A percentile compares a stretch with the other conserved stretches of the same genome.
Evolutionary conservation across 2,888 invertebrate genomes (phyloP).

Genomic region (Chirona hameri): DNA sequence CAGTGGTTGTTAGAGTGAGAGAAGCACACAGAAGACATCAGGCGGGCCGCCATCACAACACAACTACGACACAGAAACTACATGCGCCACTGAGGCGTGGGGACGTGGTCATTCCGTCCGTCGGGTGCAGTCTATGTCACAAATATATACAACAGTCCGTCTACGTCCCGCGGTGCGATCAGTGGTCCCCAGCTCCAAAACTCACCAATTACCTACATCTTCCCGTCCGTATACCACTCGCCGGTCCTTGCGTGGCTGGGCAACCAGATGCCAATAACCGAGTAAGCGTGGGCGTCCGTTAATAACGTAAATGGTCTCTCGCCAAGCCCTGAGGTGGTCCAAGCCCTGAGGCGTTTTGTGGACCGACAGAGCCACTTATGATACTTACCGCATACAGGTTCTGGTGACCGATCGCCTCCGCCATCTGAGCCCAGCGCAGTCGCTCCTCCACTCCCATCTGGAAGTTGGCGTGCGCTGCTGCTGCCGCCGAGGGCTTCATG

Average conservation of each 20-base stretch:
- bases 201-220: too few relatives aligned
- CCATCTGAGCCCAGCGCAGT: slow-evolving; percentile 83
- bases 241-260: too few relatives aligned
- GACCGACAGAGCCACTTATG: too few relatives aligned
- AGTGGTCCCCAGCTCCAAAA: too few relatives aligned
- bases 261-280: too few relatives aligned
- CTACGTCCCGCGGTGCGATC: too few relatives aligned
- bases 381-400: slow-evolving; percentile 46
- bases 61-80: not conserved
- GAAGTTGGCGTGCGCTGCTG: slow-evolving; percentile 45
- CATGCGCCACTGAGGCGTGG: not conserved
- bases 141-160: not conserved
- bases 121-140: not conserved
- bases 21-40: not conserved
- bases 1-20: too few relatives aligned
- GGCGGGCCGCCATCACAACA: not conserved
- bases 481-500: slow-evolving; percentile 31
- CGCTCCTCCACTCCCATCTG: slow-evolving; percentile 74
- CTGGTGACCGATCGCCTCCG: slow-evolving; percentile 54
- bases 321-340: too few relatives aligned
- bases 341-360: too few relatives aligned
- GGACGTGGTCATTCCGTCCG: not conserved
- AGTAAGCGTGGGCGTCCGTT: too few relatives aligned
- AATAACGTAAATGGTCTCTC: too few relatives aligned
- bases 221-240: too few relatives aligned